These are phyloP conservation scores for Valencia hispanica DNA, from an alignment of 2,797 vertebrate genomes.

Conservation along the genomic window DNA sequence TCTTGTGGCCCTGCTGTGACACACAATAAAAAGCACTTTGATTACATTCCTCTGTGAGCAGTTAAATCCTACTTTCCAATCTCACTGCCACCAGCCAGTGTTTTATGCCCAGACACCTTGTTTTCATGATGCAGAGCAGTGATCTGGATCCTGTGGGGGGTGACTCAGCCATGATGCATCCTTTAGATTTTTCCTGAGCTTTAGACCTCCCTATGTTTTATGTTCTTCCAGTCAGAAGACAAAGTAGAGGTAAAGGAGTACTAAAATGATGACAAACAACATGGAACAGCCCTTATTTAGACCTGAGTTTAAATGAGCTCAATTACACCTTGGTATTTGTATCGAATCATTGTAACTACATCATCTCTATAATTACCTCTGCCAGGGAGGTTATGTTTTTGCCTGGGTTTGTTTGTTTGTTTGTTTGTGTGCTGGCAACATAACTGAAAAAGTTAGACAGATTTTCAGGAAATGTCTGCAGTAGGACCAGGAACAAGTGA, in stretches of 20 bases:
- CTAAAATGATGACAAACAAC: slow-evolving; percentile 11
- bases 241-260: slow-evolving; percentile 30
- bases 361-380: too few species aligned
- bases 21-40: slow-evolving; percentile 67
- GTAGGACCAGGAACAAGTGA: too few species aligned
- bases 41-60: slow-evolving; percentile 70
- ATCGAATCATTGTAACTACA: neutral
- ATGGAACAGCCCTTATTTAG: neutral
- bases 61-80: slow-evolving; percentile 53
- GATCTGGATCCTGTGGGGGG: slow-evolving; percentile 53
- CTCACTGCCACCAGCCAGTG: slow-evolving; percentile 34
- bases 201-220: slow-evolving; percentile 70
- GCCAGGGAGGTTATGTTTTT: too few species aligned
- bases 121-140: slow-evolving; percentile 54
- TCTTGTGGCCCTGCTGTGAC: slow-evolving; percentile 49
- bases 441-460: too few species aligned
- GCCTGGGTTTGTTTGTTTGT: too few species aligned
- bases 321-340: neutral
- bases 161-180: slow-evolving; percentile 69
- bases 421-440: too few species aligned
- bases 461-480: too few species aligned
- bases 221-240: slow-evolving; percentile 69
- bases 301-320: neutral
- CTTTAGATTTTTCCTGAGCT: slow-evolving; percentile 68
- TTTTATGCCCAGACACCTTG: slow-evolving; percentile 48